Conservation (phyloP, 2,888 invertebrate species). For the Digitonthophagus gazella region DNA sequence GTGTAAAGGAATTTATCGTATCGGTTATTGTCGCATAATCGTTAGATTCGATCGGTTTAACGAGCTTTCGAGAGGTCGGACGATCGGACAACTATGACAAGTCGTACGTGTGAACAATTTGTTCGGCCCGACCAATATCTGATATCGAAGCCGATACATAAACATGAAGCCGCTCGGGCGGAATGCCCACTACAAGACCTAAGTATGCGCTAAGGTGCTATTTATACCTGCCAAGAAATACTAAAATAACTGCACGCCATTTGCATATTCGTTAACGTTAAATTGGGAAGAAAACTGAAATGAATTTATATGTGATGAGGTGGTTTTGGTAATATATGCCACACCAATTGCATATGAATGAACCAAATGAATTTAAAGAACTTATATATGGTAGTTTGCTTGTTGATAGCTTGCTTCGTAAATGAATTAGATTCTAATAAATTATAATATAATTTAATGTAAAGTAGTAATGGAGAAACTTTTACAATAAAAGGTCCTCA, state of each 20-base stretch:
- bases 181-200: neutral
- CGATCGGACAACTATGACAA: neutral
- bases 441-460: neutral
- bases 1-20: constrained; percentile 21
- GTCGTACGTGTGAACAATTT: neutral
- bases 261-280: neutral
- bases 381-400: neutral
- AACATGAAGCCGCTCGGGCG: neutral
- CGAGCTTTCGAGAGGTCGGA: constrained; percentile 17
- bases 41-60: constrained; percentile 19
- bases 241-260: neutral
- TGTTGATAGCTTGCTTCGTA: neutral
- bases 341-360: neutral
- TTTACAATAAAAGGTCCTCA: neutral
- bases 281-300: neutral
- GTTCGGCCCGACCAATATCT: neutral
- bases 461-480: neutral
- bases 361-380: neutral
- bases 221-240: neutral
- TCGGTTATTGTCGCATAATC: constrained; percentile 24
- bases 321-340: neutral
- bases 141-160: neutral
- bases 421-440: neutral
- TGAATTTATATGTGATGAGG: neutral
- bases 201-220: neutral